Evolutionary conservation across 1,140 invertebrate species (phyloP).

Genomic region (Zaprionus lachaisei): DNA sequence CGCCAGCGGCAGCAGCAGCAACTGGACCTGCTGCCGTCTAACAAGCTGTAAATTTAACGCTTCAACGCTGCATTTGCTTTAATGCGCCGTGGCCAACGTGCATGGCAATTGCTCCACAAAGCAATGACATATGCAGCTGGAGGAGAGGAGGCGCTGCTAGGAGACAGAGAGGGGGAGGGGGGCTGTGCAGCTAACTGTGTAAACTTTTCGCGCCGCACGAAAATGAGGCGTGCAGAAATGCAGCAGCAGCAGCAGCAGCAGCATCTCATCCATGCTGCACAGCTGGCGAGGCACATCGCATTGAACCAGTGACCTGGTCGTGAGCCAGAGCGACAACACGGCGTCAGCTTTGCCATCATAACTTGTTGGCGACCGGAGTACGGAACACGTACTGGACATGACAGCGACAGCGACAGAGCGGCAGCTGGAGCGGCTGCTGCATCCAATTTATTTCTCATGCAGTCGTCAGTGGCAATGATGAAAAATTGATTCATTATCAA

Average conservation of each 20-base stretch:
- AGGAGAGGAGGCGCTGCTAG: neutral
- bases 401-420: neutral
- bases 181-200: conserved; percentile 60
- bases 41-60: conserved; percentile 83
- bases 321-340: conserved; percentile 58
- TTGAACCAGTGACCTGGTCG: conserved; percentile 82
- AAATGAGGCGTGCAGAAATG: conserved; percentile 77
- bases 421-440: neutral
- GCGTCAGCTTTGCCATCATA: conserved; percentile 58
- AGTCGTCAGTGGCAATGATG: conserved; percentile 69
- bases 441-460: conserved; percentile 78
- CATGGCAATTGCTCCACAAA: conserved; percentile 78
- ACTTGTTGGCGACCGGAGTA: conserved; percentile 54
- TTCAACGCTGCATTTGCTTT: conserved; percentile 73
- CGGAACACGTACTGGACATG: conserved; percentile 45
- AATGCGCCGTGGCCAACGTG: conserved; percentile 53
- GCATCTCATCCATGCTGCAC: conserved; percentile 39
- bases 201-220: conserved; percentile 78
- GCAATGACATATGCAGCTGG: conserved; percentile 66
- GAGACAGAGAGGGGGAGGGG: neutral
- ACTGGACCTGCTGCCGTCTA: conserved; percentile 69
- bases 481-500: conserved; percentile 83
- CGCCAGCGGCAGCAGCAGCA: conserved; percentile 9
- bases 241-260: conserved; percentile 26
- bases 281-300: conserved; percentile 57